Base-by-base conservation (phyloP, 2,113 vertebrate genomes). In the Vulpes vulpes region DNA sequence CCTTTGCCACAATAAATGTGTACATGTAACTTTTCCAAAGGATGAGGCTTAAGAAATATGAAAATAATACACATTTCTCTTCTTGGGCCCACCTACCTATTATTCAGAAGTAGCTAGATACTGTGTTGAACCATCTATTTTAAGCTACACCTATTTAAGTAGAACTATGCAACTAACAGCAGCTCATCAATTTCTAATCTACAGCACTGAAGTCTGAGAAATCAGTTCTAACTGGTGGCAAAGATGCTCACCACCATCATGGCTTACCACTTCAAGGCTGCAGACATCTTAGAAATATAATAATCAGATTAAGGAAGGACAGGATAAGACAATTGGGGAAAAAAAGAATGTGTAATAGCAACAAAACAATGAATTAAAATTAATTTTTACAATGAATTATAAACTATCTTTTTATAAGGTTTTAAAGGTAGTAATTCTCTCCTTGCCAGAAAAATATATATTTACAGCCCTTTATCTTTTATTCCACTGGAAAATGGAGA, bases 401-500 rank as follows among this genome's bases (percentile, higher is more conserved):
- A 35, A 87, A 69, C 65, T 82, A 67, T 53, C 20, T 88, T 93
- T 53, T 89, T 20, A 93, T 43, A 43, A 43, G 43, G 67, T 93
- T 92, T 81, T 64, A 84, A 92, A 95, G 55, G 25, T 23, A 95
- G 20, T 55, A 78, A 81, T 93, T 85, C 10, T 59, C 57, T 76
- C 17, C 53, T 91, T 74, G 4, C 17, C 95, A 78, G n/a, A 91
- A 80, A 80, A 62, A 89, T 38, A 1, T 81, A 43, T 14, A 65
- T 43, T 71, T 17, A 89, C 11, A 80, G 87, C 10, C 43, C 78
- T 91, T 81, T 80, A 51, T 43, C 85, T 94, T 93, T 88, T 73
- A 89, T 62, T 96, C 25, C 23, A 81, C 60, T 86, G 91, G 53
- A 79, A 97, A 97, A 83, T 5, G 14, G 27, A 94, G 65, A 19